These are phyloP conservation scores for Mirounga angustirostris DNA, from an alignment of 2,113 vertebrate species.

Conservation along the genomic window DNA sequence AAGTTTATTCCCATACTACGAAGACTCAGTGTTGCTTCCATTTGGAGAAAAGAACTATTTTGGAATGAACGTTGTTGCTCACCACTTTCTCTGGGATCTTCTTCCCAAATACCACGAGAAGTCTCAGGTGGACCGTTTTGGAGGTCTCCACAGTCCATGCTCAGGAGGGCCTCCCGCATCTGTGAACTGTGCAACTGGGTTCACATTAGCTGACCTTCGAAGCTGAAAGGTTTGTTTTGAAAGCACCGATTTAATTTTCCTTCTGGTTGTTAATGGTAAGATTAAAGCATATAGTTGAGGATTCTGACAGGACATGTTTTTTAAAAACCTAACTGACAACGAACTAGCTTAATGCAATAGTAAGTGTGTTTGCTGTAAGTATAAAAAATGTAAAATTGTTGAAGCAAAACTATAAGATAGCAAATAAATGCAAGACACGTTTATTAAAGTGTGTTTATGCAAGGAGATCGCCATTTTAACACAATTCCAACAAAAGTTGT, in stretches of 20 bases:
- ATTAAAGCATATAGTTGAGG: background rate
- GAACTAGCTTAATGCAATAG: background rate
- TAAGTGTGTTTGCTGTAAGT: background rate
- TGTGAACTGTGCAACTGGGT: background rate
- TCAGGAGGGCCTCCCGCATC: background rate
- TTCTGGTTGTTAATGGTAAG: background rate
- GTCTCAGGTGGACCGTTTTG: background rate
- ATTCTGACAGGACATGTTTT: background rate
- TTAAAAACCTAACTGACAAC: background rate
- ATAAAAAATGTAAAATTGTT: background rate
- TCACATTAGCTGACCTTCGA: background rate
- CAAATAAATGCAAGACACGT: background rate
- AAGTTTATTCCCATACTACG: accelerated
- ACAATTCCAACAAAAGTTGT: background rate
- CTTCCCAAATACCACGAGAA: background rate
- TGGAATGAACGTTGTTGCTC: accelerated
- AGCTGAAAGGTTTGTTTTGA: background rate
- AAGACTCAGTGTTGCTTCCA: accelerated
- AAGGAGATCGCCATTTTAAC: background rate
- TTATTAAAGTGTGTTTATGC: background rate
- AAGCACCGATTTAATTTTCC: background rate
- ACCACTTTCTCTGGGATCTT: background rate
- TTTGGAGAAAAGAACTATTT: background rate
- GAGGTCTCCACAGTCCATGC: background rate
- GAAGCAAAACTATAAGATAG: background rate